Percentiles rank a stretch among this genome's conserved stretches.
Evolutionary conservation across 2,888 invertebrate species (phyloP).

Genomic region (Tipula unca): DNA sequence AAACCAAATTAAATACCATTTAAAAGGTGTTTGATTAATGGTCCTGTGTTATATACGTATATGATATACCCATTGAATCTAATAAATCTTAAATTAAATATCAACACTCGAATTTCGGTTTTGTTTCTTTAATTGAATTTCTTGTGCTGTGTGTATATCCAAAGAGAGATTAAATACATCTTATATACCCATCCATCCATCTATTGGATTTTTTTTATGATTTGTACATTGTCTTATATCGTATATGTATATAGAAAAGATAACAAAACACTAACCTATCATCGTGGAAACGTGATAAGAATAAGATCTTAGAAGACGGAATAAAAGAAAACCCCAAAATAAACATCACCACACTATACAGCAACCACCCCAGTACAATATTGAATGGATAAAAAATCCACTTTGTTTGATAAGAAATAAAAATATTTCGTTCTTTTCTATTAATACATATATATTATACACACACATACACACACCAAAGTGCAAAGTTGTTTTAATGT

Average conservation of each 20-base stretch:
- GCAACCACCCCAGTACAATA: not conserved
- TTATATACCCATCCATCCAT: not conserved
- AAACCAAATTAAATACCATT: not conserved
- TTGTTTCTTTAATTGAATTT: not conserved
- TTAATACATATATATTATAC: not conserved
- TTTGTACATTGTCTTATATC: not conserved
- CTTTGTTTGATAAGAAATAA: not conserved
- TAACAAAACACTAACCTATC: not conserved
- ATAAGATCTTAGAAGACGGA: not conserved
- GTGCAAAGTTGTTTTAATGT: not conserved
- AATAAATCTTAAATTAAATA: conserved; percentile 8
- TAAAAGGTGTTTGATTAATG: conserved; percentile 8
- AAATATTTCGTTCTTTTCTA: not conserved
- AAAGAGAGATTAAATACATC: not conserved
- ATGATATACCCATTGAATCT: not conserved
- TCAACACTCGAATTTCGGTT: not conserved
- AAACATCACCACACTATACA: not conserved
- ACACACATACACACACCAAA: not conserved
- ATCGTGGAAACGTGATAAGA: not conserved
- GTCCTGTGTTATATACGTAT: not conserved
- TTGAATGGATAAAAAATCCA: not conserved
- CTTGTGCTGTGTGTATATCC: not conserved
- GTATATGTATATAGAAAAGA: not conserved
- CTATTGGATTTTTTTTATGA: not conserved
- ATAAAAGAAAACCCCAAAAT: not conserved